A percentile compares a stretch with the other conserved stretches of the same genome.
Conservation (phyloP, 2,113 vertebrate species). For the Nycticryphes semicollaris region DNA sequence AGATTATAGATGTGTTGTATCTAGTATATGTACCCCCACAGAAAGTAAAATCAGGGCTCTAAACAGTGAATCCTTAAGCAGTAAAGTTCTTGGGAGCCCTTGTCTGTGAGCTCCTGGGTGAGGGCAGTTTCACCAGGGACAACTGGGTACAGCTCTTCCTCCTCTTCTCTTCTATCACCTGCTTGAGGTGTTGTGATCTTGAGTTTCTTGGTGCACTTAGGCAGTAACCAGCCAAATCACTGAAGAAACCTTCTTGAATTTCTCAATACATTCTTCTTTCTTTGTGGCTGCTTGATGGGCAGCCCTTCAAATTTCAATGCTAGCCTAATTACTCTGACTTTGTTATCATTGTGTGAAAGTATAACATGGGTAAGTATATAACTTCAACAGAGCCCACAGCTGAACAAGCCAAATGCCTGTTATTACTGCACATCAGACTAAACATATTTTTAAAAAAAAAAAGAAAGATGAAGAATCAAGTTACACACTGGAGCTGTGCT, state of each 20-base stretch:
- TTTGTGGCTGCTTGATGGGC: neutral
- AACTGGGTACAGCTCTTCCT: neutral
- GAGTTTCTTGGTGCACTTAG: neutral
- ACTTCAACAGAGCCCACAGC: slow-evolving; percentile 49
- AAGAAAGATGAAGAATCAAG: slow-evolving; percentile 42
- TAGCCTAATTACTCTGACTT: slow-evolving; percentile 8
- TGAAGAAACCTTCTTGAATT: neutral
- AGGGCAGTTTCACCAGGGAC: neutral
- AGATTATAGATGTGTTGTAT: neutral
- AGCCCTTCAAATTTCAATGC: slow-evolving; percentile 15
- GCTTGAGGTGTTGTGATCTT: neutral
- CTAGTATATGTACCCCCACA: neutral
- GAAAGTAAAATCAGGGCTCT: neutral
- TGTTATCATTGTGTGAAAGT: slow-evolving; percentile 53
- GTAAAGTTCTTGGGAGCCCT: neutral
- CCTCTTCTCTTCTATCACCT: neutral
- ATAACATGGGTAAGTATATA: slow-evolving; percentile 29
- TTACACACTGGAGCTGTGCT: slow-evolving; percentile 55
- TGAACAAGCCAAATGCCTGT: slow-evolving; percentile 54
- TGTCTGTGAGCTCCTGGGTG: neutral
- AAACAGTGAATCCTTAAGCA: neutral
- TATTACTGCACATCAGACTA: slow-evolving; percentile 69
- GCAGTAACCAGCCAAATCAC: neutral
- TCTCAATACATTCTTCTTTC: neutral
- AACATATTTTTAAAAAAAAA: neutral